Conservation (phyloP, 1,140 invertebrate species). For the Drosophila erecta region DNA sequence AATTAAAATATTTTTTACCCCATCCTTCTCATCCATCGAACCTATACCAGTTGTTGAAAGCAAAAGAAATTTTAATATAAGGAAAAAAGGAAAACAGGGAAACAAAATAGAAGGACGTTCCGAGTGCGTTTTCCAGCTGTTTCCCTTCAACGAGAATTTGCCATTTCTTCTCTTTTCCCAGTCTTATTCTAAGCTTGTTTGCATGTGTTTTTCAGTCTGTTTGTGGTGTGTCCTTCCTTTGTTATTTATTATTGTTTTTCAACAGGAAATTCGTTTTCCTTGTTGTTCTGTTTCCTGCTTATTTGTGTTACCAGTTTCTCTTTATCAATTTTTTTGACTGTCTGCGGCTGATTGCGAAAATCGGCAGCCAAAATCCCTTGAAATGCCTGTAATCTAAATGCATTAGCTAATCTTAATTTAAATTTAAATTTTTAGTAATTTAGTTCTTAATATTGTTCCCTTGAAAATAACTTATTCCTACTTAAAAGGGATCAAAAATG, state of each 20-base stretch:
- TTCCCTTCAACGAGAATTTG: conserved; percentile 57
- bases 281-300: conserved; percentile 36
- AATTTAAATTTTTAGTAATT: no score
- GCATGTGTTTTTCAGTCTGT: conserved; percentile 53
- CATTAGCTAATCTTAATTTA: conserved; percentile 5
- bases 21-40: conserved; percentile 27
- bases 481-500: no score
- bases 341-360: conserved; percentile 50
- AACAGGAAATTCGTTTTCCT: conserved; percentile 44
- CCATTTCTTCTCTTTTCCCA: conserved; percentile 32
- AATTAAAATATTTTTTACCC: conserved; percentile 75
- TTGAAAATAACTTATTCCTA: not conserved
- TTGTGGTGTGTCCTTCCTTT: conserved; percentile 44
- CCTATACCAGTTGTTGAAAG: conserved; percentile 52
- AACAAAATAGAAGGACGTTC: conserved; percentile 41
- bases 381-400: conserved; percentile 21
- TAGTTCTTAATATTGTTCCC: no score
- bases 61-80: conserved; percentile 74
- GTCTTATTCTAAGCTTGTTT: conserved; percentile 48
- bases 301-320: conserved; percentile 41
- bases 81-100: conserved; percentile 50
- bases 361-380: not conserved
- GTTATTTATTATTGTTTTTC: conserved; percentile 43
- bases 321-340: conserved; percentile 23
- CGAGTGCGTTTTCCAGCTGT: conserved; percentile 79